Evolutionary conservation across 2,113 vertebrate species (phyloP).

Genomic region (Thryonomys swinderianus): DNA sequence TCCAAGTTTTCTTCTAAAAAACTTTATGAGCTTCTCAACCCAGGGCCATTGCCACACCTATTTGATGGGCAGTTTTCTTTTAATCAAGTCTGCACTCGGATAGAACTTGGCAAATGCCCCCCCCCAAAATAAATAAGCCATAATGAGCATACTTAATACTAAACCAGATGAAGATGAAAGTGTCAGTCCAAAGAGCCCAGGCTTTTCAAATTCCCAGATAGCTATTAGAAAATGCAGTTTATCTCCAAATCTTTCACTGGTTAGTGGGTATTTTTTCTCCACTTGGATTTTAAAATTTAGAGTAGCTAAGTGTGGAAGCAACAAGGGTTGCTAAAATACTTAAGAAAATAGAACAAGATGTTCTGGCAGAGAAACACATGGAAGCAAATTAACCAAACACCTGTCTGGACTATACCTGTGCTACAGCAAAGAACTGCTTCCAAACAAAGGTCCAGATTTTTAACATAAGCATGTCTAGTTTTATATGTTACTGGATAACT

Average conservation of each 20-base stretch:
- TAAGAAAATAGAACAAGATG: background rate
- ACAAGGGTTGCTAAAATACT: background rate
- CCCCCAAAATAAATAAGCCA: background rate
- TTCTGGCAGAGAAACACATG: constrained; percentile 7
- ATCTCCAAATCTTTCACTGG: constrained; percentile 4
- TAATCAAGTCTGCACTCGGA: background rate
- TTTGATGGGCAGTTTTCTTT: constrained; percentile 24
- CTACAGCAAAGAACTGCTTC: background rate
- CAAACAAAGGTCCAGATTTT: background rate
- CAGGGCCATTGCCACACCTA: constrained; percentile 21
- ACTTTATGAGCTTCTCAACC: background rate
- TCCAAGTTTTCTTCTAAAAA: constrained; percentile 43
- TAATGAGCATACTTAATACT: background rate
- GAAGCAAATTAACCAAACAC: background rate
- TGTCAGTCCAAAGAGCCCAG: constrained; percentile 49
- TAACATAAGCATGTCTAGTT: background rate
- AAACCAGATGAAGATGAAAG: constrained; percentile 18
- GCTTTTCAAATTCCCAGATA: background rate
- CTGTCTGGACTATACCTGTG: background rate
- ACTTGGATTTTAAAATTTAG: background rate
- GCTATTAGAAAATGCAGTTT: constrained; percentile 18
- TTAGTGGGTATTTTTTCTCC: background rate
- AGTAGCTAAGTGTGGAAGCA: background rate
- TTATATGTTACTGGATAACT: background rate
- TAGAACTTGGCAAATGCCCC: background rate